Base-by-base conservation (phyloP, 53 echinoderm and acorn worm genomes). In the Paelopatides confundens region DNA sequence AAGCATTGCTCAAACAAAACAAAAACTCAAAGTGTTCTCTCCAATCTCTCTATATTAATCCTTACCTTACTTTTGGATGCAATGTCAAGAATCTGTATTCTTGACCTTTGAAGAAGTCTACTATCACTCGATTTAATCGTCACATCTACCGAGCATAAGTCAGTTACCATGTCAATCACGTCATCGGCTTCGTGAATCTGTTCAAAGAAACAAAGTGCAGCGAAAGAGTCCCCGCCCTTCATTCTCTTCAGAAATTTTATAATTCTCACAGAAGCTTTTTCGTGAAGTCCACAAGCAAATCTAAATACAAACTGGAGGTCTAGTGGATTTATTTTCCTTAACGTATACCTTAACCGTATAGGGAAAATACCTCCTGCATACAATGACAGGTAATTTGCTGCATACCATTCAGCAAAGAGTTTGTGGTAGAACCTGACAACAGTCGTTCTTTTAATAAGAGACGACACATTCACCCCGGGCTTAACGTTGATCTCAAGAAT, bases 321-420 rank as follows among this genome's bases (percentile, higher is more conserved):
- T 33, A 31, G 2, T 7, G 69, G 69, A 68, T 68, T 68, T 23
- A 68, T 21, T 12, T 32, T 31, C 34, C 3, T 10, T 2, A 68
- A 36, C 0, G 36, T 36, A 9, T 12, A 8, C 2, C 21, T 68
- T 35, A 68, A 36, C 17, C 31, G 14, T 6, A 68, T 13, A 17
- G 69, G 3, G 21, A 68, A 68, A 32, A 36, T 18, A 13, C 4
- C 3, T 7, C 36, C 28, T 12, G 69, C 69, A 32, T 15, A 35
- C 12, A 8, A 13, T 35, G 32, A 31, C 8, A 68, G 69, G 13
- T 68, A 68, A 11, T 68, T 23, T 17, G 69, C 69, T 32, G 69
- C 69, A 32, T 68, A 68, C 69, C 69, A 68, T 11, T 68, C 69
- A 35, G 69, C 69, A 32, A 68, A 68, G 14, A 68, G 69, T 68